Percentiles rank a stretch among this genome's conserved stretches.
phyloP scores from a whole-genome alignment of 2,888 invertebrate species.

The Scaptodrosophila latifasciaeformis region DNA sequence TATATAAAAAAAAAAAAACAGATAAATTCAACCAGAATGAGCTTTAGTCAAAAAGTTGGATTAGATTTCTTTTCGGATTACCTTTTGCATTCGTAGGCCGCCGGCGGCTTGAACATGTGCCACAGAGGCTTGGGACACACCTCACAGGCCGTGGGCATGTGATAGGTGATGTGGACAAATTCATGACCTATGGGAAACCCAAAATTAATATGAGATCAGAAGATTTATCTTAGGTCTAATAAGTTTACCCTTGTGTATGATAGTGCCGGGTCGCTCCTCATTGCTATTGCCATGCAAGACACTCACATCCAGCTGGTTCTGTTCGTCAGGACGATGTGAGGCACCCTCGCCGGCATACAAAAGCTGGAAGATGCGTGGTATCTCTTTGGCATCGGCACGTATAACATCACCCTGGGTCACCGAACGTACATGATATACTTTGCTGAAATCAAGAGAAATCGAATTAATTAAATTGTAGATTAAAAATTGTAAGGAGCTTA shows the following conservation, averaged over 20 bases:
- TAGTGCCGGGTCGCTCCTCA: conserved; percentile 74
- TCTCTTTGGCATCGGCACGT: conserved; percentile 98
- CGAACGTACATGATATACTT: conserved; percentile 98
- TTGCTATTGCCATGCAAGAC: conserved; percentile 75
- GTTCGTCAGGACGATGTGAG: conserved; percentile 85
- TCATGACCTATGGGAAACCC: conserved; percentile 84
- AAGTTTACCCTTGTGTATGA: conserved; percentile 74
- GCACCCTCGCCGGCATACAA: conserved; percentile 98
- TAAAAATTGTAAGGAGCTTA: conserved; percentile 74
- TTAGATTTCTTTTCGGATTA: conserved; percentile 29
- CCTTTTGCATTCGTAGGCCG: conserved; percentile 96
- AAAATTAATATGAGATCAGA: neutral
- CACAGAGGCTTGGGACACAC: conserved; percentile 97
- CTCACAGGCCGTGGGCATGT: conserved; percentile 99
- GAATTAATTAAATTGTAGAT: neutral
- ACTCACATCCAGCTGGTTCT: conserved; percentile 78
- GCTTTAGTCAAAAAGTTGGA: neutral
- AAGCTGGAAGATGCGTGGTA: conserved; percentile 98
- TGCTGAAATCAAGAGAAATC: conserved; percentile 78
- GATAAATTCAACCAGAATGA: conserved; percentile 2
- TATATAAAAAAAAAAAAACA: conserved; percentile 79
- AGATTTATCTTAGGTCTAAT: neutral
- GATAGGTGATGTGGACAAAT: conserved; percentile 95
- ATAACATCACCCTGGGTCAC: conserved; percentile 99
- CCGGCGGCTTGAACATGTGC: conserved; percentile 98